Base-by-base conservation (phyloP, 2,113 vertebrate species). In the Nesoenas mayeri region DNA sequence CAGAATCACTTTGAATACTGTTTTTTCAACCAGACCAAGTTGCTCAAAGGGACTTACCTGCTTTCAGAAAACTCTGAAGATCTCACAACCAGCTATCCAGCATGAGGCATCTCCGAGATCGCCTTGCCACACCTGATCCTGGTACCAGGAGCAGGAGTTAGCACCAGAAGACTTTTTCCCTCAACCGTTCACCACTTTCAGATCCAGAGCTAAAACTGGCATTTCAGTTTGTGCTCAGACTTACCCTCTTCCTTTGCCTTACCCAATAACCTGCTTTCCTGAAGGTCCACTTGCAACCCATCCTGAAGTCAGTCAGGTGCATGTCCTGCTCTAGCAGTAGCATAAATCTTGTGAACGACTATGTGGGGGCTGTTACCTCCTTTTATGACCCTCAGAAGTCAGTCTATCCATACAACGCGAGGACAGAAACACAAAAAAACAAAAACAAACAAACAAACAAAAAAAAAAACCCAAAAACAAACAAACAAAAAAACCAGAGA, bases 141-240 rank as follows among this genome's bases (percentile, higher is more conserved):
- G 57, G 8, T 26, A 60, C 21, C 1, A 0, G 11, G 14, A 5
- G 3, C 28, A 75, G 22, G 5, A 2, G 1, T 32, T 80, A 15
- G 16, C 21, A 36, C 20, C 34, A 69, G 42, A 79, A 79, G 13
- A 6, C 11, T 25, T 40, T 79, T 79, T 38, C 1, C 24, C 5
- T 11, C 31, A 60, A 3, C 3, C 1, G 1, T 85, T 87, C 58
- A 65, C 16, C 47, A 57, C 22, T 65, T 94, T 53, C 50, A 40
- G 14, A 69, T 73, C 21, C 57, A 72, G 44, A 89, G 56, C 10
- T 60, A 48, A 82, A 73, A 51, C 9, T 53, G 26, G 0, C 38
- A 48, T 78, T 92, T 93, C 47, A 16, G 10, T 34, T 57, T 62
- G 32, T 44, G 25, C 19, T 85, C 31, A 72, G 15, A 10, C 28